Evolutionary conservation across 2,797 vertebrate species (phyloP).

Genomic region (Enteromius mattozi): DNA sequence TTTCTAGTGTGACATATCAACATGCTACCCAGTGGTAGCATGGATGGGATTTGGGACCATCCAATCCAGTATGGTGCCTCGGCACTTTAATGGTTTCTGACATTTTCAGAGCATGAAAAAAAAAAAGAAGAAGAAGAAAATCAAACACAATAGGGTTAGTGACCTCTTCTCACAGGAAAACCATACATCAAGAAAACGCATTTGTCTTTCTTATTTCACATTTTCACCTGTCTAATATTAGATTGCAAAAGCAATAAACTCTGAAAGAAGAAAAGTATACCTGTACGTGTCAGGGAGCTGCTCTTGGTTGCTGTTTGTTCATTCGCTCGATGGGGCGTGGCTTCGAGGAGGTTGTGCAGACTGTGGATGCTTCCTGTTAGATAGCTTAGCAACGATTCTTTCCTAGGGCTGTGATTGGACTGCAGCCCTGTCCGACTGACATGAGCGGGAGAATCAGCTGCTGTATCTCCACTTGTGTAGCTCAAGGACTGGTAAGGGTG

Average conservation of each 20-base stretch:
- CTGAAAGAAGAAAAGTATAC: slow-evolving; percentile 65
- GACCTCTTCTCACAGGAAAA: not conserved
- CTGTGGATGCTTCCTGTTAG: slow-evolving; percentile 97
- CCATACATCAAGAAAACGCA: not conserved
- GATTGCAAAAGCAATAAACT: slow-evolving; percentile 22
- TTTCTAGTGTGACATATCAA: not conserved
- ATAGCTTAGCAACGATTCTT: slow-evolving; percentile 96
- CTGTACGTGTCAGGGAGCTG: slow-evolving; percentile 91
- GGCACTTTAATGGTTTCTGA: not conserved
- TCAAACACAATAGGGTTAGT: not conserved
- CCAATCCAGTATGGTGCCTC: not conserved
- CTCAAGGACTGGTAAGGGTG: slow-evolving; percentile 98
- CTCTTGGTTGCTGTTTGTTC: slow-evolving; percentile 85
- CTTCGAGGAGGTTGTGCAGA: slow-evolving; percentile 94
- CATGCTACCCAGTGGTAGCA: not conserved
- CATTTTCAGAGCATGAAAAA: not conserved
- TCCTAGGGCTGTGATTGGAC: slow-evolving; percentile 92
- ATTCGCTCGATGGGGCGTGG: slow-evolving; percentile 87
- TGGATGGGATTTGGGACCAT: not conserved
- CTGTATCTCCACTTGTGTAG: slow-evolving; percentile 97
- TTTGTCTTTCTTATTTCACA: not conserved
- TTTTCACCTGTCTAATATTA: not conserved
- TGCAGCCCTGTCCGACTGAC: slow-evolving; percentile 82
- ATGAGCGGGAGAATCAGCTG: slow-evolving; percentile 94
- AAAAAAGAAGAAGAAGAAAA: not conserved